Percentiles rank a stretch among this genome's conserved stretches.
These are phyloP conservation scores for Callosobruchus maculatus DNA, from an alignment of 2,888 invertebrate species.

Conservation along the genomic window DNA sequence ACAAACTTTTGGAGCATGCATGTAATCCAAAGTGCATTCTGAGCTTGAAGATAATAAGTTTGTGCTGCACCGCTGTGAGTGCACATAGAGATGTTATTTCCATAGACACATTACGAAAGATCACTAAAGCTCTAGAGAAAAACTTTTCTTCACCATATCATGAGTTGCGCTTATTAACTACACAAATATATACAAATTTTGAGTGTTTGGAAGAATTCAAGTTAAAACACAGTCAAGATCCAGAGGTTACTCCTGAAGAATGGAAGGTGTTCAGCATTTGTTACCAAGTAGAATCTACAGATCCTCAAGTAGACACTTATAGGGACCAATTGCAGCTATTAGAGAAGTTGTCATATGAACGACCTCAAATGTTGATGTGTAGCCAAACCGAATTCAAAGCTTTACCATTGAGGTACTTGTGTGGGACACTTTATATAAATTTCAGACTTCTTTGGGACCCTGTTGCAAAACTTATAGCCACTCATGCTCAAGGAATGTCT, in stretches of 20 bases:
- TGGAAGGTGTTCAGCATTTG: slow-evolving; percentile 65
- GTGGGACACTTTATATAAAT: slow-evolving; percentile 81
- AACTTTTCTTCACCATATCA: slow-evolving; percentile 69
- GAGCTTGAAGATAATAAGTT: slow-evolving; percentile 55
- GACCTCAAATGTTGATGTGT: slow-evolving; percentile 53
- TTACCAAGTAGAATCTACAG: slow-evolving; percentile 66
- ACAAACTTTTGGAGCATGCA: slow-evolving; percentile 50
- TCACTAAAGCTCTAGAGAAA: slow-evolving; percentile 55
- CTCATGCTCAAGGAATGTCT: slow-evolving; percentile 64
- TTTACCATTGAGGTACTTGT: slow-evolving; percentile 71
- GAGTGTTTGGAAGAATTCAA: slow-evolving; percentile 54
- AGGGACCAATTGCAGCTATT: slow-evolving; percentile 72
- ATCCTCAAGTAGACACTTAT: slow-evolving; percentile 73
- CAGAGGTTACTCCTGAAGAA: slow-evolving; percentile 46
- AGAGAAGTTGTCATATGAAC: slow-evolving; percentile 67
- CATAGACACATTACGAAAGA: slow-evolving; percentile 48
- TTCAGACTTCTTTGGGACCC: slow-evolving; percentile 90
- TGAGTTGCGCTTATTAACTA: slow-evolving; percentile 66
- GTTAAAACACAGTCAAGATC: slow-evolving; percentile 36
- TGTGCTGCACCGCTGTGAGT: slow-evolving; percentile 54
- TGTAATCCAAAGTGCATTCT: slow-evolving; percentile 50
- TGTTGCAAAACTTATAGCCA: slow-evolving; percentile 67
- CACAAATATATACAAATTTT: slow-evolving; percentile 71
- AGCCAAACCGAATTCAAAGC: slow-evolving; percentile 58
- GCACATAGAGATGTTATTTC: slow-evolving; percentile 48